Percentiles rank a stretch among this genome's conserved stretches.
Evolutionary conservation across 1,140 invertebrate genomes (phyloP).

Genomic region (Eufriesea mexicana): DNA sequence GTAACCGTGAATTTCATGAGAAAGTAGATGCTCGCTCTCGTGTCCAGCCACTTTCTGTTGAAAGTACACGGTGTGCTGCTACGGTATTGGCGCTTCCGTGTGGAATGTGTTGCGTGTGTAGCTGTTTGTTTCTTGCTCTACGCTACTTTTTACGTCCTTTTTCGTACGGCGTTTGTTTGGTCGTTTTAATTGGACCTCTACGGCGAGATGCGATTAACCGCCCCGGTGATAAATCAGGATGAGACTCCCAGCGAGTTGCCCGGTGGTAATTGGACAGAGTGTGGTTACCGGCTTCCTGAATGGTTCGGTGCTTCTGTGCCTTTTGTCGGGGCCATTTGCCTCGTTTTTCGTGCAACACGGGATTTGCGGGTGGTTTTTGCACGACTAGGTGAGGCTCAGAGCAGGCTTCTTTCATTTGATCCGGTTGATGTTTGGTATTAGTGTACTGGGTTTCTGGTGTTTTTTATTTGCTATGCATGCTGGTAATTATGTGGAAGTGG

Average conservation of each 20-base stretch:
- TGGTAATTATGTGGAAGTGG: no score
- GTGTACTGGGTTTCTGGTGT: background rate
- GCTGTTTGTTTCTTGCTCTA: background rate
- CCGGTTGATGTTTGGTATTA: background rate
- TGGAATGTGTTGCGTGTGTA: background rate
- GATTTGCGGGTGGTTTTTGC: background rate
- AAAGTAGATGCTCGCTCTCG: slow-evolving; percentile 15
- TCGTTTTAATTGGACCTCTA: background rate
- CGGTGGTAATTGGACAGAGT: slow-evolving; percentile 26
- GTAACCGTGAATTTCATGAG: slow-evolving; percentile 38
- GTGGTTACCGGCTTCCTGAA: background rate
- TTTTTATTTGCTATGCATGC: no score
- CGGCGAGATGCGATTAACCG: slow-evolving; percentile 1
- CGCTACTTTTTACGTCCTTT: background rate
- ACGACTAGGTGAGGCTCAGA: background rate
- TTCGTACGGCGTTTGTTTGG: background rate
- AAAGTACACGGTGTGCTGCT: background rate
- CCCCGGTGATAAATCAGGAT: slow-evolving; percentile 10
- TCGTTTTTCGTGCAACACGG: background rate
- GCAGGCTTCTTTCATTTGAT: background rate
- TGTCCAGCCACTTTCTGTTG: slow-evolving; percentile 16
- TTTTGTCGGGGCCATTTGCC: background rate
- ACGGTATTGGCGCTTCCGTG: background rate
- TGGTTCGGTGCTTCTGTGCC: background rate
- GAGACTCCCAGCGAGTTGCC: background rate